Base-by-base conservation (phyloP, 2,888 invertebrate genomes). In the Onchidella celtica region DNA sequence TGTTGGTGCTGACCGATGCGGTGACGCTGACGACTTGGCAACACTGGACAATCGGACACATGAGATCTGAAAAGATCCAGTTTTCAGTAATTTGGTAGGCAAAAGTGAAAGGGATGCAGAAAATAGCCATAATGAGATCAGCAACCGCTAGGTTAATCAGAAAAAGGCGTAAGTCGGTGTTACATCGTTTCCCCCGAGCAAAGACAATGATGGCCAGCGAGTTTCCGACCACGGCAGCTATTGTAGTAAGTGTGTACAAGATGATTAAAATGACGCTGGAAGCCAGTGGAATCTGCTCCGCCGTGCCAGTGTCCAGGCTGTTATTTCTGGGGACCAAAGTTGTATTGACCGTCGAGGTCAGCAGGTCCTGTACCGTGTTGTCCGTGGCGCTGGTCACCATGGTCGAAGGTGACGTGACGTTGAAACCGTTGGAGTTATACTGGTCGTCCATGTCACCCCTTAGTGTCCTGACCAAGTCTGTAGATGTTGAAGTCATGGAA, bases 71-170 rank as follows among this genome's bases (percentile, higher is more conserved):
- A 89, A 94, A 94, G 55, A 94, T 90, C 94, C 94, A 94, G 40
- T 92, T 90, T 11, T 88, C 86, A 40, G 93, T 87, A 89, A 94
- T 92, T 47, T 93, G 93, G 88, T 91, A 91, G 3, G 94, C 93
- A 87, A 94, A 97, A 1, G 97, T 96, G 91, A 97, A 97, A 2
- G 98, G 98, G 85, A 98, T 96, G 93, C 98, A 98, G 89, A 98
- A 96, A 34, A 97, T 91, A 0, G 97, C 96, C 96, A 98, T 97
- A 80, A 98, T 94, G 83, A 98, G 96, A 92, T 98, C 98, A 61
- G 98, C 97, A 59, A 97, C 95, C 0, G 98, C 97, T 86, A 98
- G 94, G 88, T 94, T 95, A 91, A 97, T 96, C 90, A 98, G 97
- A 93, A 98, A 97, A 3, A 89, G 87, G 75, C 93, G 85, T 6